Conservation (phyloP, 2,888 invertebrate species). For the Desoria tigrina region DNA sequence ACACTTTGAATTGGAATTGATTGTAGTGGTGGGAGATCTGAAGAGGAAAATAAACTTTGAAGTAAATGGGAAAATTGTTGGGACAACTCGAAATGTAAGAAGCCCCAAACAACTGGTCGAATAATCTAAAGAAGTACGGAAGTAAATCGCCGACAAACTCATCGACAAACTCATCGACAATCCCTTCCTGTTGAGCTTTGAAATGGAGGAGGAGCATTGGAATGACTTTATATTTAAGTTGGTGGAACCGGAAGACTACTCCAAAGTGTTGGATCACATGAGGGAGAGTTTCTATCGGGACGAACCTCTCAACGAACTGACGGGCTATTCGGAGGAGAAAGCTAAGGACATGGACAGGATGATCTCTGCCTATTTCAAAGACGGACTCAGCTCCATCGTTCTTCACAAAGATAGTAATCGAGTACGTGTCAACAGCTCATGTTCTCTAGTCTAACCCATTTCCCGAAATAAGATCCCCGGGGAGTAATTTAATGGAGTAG, state of each 20-base stretch:
- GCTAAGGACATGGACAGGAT: constrained; percentile 46
- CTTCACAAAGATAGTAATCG: constrained; percentile 39
- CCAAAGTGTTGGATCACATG: constrained; percentile 41
- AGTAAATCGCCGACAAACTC: neutral
- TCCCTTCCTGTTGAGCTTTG: neutral
- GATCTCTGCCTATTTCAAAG: constrained; percentile 40
- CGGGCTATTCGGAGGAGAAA: constrained; percentile 42
- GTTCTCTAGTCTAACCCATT: too few relatives aligned
- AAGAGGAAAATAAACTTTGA: too few relatives aligned
- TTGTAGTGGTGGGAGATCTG: too few relatives aligned
- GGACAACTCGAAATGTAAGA: too few relatives aligned
- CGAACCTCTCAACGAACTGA: constrained; percentile 39
- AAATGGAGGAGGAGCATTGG: constrained; percentile 13
- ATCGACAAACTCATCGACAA: neutral
- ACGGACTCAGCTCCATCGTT: constrained; percentile 43
- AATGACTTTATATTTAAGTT: constrained; percentile 31
- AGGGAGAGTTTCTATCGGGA: constrained; percentile 41
- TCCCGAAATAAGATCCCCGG: too few relatives aligned
- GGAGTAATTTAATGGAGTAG: too few relatives aligned
- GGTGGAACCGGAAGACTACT: constrained; percentile 40
- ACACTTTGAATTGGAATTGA: too few relatives aligned
- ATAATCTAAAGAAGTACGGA: too few relatives aligned
- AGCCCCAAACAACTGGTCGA: too few relatives aligned
- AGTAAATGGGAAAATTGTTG: too few relatives aligned
- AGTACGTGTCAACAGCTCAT: too few relatives aligned